These are phyloP conservation scores for Odocoileus hemionus DNA, from an alignment of 2,113 vertebrate genomes.

Conservation along the genomic window DNA sequence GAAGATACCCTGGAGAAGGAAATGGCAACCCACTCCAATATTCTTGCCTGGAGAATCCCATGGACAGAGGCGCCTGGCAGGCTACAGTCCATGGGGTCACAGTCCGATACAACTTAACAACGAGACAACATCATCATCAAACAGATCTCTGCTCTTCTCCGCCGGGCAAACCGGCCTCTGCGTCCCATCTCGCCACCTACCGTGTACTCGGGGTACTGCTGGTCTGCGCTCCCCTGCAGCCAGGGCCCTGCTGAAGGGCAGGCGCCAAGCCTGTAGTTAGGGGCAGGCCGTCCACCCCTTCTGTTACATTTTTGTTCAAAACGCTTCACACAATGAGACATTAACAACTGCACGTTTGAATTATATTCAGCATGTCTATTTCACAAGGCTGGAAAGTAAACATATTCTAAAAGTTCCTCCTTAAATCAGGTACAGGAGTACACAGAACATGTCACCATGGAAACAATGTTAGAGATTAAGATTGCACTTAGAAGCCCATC, in stretches of 20 bases:
- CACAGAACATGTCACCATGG: not conserved
- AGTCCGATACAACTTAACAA: not conserved
- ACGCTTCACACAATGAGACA: not conserved
- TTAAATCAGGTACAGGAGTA: not conserved
- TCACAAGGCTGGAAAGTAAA: not conserved
- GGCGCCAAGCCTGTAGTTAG: not conserved
- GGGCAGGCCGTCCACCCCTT: not conserved
- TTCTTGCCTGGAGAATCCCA: not conserved
- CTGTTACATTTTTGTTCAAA: not conserved
- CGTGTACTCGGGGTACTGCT: rapidly evolving
- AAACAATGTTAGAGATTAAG: not conserved
- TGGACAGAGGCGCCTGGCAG: not conserved
- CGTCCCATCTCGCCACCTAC: not conserved
- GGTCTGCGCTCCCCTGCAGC: not conserved
- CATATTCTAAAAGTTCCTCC: not conserved
- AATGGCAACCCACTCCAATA: not conserved
- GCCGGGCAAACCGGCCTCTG: not conserved
- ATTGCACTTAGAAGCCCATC: not conserved
- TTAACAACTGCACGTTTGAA: not conserved
- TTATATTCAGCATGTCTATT: not conserved
- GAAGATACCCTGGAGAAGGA: not conserved
- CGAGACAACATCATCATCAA: rapidly evolving
- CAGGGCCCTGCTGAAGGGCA: not conserved
- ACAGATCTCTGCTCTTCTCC: not conserved
- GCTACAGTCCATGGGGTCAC: not conserved